phyloP scores from a whole-genome alignment of 2,888 invertebrate species.

The Deroplatys truncata region DNA sequence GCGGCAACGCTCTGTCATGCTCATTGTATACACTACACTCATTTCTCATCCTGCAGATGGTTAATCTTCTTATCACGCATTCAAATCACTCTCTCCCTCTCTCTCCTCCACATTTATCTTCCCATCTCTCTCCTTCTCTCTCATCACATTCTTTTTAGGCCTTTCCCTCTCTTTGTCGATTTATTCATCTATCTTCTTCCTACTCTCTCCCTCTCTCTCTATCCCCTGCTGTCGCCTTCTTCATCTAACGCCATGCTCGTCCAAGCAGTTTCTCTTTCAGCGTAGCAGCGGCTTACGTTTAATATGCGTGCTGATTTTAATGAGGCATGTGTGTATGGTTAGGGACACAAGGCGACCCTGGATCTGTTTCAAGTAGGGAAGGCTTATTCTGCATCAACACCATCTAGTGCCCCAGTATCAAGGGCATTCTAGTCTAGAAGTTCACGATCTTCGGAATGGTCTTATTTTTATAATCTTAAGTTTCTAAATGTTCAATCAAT shows the following conservation, averaged over 20 bases:
- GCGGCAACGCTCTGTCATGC: background rate
- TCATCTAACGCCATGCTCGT: background rate
- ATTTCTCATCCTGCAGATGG: constrained; percentile 21
- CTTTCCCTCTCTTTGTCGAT: background rate
- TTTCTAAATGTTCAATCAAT: no score
- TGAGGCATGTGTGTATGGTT: background rate
- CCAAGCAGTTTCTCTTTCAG: background rate
- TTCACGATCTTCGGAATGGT: no score
- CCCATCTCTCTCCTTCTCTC: constrained; percentile 28
- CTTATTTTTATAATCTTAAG: no score
- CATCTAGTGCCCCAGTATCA: no score
- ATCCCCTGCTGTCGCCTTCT: background rate
- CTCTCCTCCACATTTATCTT: constrained; percentile 17
- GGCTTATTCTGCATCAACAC: no score
- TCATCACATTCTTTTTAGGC: constrained; percentile 18
- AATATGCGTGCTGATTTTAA: background rate
- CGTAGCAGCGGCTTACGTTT: background rate
- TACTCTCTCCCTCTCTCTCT: background rate
- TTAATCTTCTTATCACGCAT: constrained; percentile 30
- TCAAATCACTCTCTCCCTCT: constrained; percentile 29
- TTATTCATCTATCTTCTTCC: constrained; percentile 1
- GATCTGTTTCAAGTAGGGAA: no score
- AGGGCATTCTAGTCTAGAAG: no score
- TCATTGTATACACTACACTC: constrained; percentile 15
- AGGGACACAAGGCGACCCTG: background rate